phyloP scores from a whole-genome alignment of 2,113 vertebrate species.

The Solenodon paradoxus region DNA sequence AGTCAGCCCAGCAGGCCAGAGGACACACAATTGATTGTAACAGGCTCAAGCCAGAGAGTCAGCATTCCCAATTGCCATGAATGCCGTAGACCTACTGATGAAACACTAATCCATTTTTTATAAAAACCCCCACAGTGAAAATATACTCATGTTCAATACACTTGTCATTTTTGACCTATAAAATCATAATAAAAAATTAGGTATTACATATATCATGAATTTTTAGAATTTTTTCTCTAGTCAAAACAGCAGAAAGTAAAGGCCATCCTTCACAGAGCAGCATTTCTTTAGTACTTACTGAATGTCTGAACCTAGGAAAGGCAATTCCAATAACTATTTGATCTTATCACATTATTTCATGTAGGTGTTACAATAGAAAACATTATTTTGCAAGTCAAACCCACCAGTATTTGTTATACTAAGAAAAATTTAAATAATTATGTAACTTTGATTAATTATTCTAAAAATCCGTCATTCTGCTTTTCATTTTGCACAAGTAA shows the following conservation, averaged over 20 bases:
- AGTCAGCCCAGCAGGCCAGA: neutral
- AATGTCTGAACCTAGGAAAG: neutral
- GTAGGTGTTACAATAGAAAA: neutral
- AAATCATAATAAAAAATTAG: neutral
- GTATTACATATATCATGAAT: neutral
- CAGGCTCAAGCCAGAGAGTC: neutral
- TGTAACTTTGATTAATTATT: neutral
- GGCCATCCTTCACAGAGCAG: neutral
- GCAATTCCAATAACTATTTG: neutral
- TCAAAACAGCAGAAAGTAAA: neutral
- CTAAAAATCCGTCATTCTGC: neutral
- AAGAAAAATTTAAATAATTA: neutral
- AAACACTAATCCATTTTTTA: neutral
- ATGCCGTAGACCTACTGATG: neutral
- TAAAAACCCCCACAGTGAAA: neutral
- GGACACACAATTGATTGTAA: neutral
- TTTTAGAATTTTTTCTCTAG: neutral
- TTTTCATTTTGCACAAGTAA: neutral
- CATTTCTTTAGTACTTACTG: neutral
- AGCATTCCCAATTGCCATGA: neutral
- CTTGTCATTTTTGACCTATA: neutral
- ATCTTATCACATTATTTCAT: neutral
- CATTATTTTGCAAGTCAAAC: constrained; percentile 16
- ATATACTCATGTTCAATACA: neutral
- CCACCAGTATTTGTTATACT: neutral